These are phyloP conservation scores for Ostrea denselamellosa DNA, from an alignment of 1,140 invertebrate species.

Conservation along the genomic window DNA sequence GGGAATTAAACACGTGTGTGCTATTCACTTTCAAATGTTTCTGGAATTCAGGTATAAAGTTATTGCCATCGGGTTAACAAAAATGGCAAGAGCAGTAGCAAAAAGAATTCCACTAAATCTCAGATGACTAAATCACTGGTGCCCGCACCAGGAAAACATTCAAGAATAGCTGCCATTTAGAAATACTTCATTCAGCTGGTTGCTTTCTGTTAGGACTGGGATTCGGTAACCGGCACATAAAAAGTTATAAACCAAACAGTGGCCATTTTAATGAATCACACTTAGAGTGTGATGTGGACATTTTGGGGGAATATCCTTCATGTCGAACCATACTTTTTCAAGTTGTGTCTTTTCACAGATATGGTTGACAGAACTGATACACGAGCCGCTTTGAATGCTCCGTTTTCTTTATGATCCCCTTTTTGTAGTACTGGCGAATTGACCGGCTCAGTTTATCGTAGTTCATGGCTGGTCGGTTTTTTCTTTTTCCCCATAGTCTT, in stretches of 20 bases:
- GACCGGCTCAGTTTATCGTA: conserved; percentile 99
- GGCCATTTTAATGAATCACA: neutral
- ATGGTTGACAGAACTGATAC: conserved; percentile 98
- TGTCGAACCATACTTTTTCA: neutral
- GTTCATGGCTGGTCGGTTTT: conserved; percentile 99
- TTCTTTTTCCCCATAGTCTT: conserved; percentile 96
- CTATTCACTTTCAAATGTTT: neutral
- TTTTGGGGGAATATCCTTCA: conserved; percentile 10
- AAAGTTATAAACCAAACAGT: neutral
- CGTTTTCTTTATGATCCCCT: conserved; percentile 99
- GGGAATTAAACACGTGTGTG: neutral
- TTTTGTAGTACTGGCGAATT: conserved; percentile 99
- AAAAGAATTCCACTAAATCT: neutral
- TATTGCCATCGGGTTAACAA: neutral
- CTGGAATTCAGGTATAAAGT: neutral
- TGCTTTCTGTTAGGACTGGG: neutral
- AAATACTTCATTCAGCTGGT: neutral
- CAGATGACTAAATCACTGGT: conserved; percentile 12
- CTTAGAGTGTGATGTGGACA: neutral
- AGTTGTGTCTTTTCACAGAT: conserved; percentile 75
- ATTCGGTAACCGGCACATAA: neutral
- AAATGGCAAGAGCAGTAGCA: neutral
- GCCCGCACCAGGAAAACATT: conserved; percentile 13
- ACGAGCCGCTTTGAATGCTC: conserved; percentile 98
- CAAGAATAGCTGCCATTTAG: conserved; percentile 24